Evolutionary conservation across 2,888 invertebrate species (phyloP).

Genomic region (Eilema depressum): DNA sequence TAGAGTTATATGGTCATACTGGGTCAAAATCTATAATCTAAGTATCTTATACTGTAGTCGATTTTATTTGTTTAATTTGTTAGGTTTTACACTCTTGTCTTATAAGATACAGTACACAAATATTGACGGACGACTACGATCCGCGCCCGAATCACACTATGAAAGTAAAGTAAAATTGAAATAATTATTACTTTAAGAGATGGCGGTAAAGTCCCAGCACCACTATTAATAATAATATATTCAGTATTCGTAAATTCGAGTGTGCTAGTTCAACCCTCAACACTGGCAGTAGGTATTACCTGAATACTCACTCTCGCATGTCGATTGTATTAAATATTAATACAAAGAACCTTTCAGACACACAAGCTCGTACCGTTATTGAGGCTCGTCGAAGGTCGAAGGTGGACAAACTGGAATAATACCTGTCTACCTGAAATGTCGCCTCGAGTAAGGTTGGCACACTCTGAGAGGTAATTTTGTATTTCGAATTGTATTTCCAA

Average conservation of each 20-base stretch:
- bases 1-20: too few relatives aligned
- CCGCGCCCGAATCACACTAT: too few relatives aligned
- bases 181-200: too few relatives aligned
- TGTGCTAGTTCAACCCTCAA: neutral
- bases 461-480: constrained; percentile 15
- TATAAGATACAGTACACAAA: too few relatives aligned
- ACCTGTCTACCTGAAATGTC: constrained; percentile 31
- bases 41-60: too few relatives aligned
- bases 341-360: constrained; percentile 16
- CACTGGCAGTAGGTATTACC: neutral
- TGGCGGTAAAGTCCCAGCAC: too few relatives aligned
- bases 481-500: constrained; percentile 1
- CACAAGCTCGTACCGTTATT: constrained; percentile 19
- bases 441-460: constrained; percentile 23
- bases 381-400: constrained; percentile 28
- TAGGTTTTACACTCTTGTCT: too few relatives aligned
- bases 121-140: too few relatives aligned
- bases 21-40: too few relatives aligned
- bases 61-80: too few relatives aligned
- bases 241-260: neutral
- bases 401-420: constrained; percentile 23
- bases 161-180: too few relatives aligned
- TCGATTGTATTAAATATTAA: constrained; percentile 19
- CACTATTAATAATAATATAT: neutral
- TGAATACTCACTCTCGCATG: neutral